These are phyloP conservation scores for Lepidonotus clava DNA, from an alignment of 2,888 invertebrate species.

Conservation along the genomic window DNA sequence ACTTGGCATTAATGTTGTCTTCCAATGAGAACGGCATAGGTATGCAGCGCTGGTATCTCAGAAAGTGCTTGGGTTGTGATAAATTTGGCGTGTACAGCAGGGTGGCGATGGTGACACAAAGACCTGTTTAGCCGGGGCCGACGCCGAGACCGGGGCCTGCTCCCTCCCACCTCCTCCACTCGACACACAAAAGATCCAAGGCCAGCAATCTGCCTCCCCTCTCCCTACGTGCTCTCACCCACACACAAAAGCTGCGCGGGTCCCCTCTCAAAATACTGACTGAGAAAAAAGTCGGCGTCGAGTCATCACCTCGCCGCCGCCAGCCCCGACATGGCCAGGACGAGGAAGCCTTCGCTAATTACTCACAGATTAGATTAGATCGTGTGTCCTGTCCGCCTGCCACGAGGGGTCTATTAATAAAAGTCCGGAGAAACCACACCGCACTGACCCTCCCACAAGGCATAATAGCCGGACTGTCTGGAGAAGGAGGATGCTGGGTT, in stretches of 20 bases:
- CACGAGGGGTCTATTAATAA: neutral
- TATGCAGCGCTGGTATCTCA: too few species aligned
- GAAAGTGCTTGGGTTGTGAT: too few species aligned
- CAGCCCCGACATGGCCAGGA: neutral
- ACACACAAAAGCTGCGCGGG: too few species aligned
- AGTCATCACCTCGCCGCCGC: neutral
- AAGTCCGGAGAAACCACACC: constrained; percentile 7
- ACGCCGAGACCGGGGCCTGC: neutral
- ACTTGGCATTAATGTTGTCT: too few species aligned
- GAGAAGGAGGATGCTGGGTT: too few species aligned
- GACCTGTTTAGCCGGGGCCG: neutral
- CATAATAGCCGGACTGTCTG: too few species aligned
- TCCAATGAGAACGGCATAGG: too few species aligned
- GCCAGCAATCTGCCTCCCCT: too few species aligned
- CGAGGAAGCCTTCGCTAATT: constrained; percentile 4
- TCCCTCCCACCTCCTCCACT: neutral
- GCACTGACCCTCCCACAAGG: neutral
- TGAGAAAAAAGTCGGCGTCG: neutral
- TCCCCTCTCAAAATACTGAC: too few species aligned
- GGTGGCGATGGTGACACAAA: constrained; percentile 3
- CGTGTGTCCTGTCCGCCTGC: neutral
- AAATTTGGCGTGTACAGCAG: too few species aligned
- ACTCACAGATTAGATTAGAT: constrained; percentile 10
- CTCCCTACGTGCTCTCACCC: neutral
- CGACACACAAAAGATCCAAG: too few species aligned